Percentiles rank a stretch among this genome's conserved stretches.
phyloP scores from a whole-genome alignment of 2,888 invertebrate genomes.

The Strigamia maritima region DNA sequence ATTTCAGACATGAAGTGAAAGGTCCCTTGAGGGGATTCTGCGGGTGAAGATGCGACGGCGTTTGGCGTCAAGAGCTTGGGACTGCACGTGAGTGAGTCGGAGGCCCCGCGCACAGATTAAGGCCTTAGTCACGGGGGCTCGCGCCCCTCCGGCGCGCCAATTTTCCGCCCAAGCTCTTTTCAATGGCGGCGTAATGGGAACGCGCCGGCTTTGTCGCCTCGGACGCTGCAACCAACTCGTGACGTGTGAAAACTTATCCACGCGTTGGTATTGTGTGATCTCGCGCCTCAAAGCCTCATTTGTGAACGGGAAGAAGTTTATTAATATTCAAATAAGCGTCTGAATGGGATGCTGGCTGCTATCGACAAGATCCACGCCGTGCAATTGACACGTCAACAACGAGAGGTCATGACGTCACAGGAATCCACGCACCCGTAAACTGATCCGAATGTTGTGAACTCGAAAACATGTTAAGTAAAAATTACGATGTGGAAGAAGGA shows the following conservation, averaged over 20 bases:
- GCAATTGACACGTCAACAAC: not conserved
- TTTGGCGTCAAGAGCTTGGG: not conserved
- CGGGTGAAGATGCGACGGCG: not conserved
- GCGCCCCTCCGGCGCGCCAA: constrained; percentile 1
- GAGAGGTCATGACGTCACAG: too few relatives aligned
- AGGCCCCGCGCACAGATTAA: constrained; percentile 16
- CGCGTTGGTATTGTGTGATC: not conserved
- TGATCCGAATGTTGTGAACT: too few relatives aligned
- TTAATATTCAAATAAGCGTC: constrained; percentile 1
- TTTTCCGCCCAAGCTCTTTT: constrained; percentile 5
- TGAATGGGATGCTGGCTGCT: not conserved
- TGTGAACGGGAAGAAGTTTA: not conserved
- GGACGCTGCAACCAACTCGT: not conserved
- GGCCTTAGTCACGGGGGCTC: not conserved
- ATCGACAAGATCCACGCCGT: not conserved
- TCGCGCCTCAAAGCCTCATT: not conserved
- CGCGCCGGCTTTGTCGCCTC: not conserved
- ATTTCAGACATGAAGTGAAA: too few relatives aligned
- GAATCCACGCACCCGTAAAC: too few relatives aligned
- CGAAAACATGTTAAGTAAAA: too few relatives aligned
- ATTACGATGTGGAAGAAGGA: too few relatives aligned
- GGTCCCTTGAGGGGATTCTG: too few relatives aligned
- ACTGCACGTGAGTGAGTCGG: not conserved
- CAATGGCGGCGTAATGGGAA: constrained; percentile 24
- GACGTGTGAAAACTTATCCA: constrained; percentile 35